Conservation (phyloP, 2,113 vertebrate species). For the Micronisus gabar region DNA sequence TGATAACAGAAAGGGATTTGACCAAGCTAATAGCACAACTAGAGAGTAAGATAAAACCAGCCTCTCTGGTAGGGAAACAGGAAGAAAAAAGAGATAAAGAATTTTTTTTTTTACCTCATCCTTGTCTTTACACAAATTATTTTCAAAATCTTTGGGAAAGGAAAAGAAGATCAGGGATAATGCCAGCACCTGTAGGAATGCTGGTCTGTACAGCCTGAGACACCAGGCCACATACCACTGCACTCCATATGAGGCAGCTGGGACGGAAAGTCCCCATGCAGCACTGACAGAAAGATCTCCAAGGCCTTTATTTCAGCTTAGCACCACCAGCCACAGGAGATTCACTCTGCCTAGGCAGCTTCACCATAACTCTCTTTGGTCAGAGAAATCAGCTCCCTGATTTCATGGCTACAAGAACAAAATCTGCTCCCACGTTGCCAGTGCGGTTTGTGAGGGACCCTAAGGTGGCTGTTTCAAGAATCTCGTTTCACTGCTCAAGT, state of each 20-base stretch:
- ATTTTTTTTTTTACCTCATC: background rate
- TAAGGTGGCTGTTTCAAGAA: background rate
- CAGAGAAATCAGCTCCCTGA: background rate
- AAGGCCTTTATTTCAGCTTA: background rate
- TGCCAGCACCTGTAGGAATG: background rate
- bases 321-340: background rate
- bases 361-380: background rate
- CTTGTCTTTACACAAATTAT: background rate
- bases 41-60: background rate
- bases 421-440: background rate
- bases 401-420: background rate
- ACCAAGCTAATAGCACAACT: background rate
- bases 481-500: background rate
- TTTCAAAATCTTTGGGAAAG: background rate
- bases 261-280: background rate
- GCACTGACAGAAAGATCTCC: background rate
- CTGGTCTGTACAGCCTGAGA: background rate
- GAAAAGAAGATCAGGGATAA: background rate
- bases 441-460: background rate
- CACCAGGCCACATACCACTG: accelerated
- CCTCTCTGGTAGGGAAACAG: background rate
- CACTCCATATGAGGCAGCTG: background rate
- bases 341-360: background rate
- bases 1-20: background rate
- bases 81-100: background rate